phyloP scores from a whole-genome alignment of 2,888 invertebrate genomes.

The Lumbricus terrestris region DNA sequence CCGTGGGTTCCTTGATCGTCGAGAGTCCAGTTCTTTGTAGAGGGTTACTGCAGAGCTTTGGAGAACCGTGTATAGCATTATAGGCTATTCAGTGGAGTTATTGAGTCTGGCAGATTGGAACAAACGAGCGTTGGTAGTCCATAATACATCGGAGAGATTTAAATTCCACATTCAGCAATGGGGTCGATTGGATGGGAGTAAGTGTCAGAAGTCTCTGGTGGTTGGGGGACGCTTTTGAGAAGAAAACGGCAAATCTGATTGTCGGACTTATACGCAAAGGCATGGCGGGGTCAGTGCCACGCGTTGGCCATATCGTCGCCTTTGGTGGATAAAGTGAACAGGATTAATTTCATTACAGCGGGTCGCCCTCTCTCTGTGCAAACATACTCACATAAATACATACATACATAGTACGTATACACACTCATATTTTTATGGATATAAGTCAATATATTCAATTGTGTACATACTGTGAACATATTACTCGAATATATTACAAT shows the following conservation, averaged over 20 bases:
- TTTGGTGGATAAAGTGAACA: neutral
- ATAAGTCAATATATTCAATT: neutral
- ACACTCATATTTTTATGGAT: neutral
- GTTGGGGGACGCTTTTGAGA: too few species aligned
- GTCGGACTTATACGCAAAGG: neutral
- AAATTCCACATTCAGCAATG: neutral
- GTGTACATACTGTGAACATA: too few species aligned
- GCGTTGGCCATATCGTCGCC: neutral
- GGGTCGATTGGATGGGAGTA: slow-evolving; percentile 3
- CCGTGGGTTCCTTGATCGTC: neutral
- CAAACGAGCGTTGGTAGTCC: neutral
- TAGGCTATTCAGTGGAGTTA: too few species aligned
- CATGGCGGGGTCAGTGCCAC: neutral
- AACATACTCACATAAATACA: neutral
- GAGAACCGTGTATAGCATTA: neutral
- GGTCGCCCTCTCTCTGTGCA: neutral
- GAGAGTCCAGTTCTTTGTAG: neutral
- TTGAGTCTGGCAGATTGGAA: neutral
- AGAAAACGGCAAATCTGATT: neutral
- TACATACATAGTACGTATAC: too few species aligned
- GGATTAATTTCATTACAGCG: neutral
- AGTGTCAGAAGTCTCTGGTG: neutral
- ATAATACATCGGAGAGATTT: neutral
- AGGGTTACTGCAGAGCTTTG: neutral
- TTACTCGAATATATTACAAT: too few species aligned